phyloP scores from a whole-genome alignment of 2,113 vertebrate species.

The Mixornis gularis region DNA sequence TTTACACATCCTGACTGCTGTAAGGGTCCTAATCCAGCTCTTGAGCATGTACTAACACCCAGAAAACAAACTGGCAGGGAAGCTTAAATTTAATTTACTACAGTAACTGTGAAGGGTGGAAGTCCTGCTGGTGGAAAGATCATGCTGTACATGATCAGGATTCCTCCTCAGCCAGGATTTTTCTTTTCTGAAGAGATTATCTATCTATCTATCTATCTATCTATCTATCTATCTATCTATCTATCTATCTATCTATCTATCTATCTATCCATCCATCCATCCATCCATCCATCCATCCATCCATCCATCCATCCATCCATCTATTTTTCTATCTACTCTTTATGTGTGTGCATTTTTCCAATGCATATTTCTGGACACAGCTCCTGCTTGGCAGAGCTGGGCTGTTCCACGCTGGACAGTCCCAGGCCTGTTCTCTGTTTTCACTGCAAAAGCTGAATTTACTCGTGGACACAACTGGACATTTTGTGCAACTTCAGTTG shows the following conservation, averaged over 20 bases:
- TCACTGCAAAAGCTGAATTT: neutral
- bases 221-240: neutral
- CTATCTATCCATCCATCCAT: neutral
- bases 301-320: neutral
- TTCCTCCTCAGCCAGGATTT: neutral
- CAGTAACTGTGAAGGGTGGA: neutral
- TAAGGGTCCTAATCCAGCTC: neutral
- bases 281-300: neutral
- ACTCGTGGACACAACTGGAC: neutral
- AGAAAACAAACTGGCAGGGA: neutral
- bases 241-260: neutral
- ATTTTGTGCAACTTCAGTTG: neutral
- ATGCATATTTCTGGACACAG: neutral
- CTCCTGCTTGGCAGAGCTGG: neutral
- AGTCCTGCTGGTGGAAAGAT: neutral
- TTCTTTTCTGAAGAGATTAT: neutral
- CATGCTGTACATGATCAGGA: neutral
- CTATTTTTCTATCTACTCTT: neutral
- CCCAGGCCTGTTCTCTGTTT: neutral
- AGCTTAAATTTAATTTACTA: neutral
- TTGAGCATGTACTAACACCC: neutral
- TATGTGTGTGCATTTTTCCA: neutral
- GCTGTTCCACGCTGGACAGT: neutral
- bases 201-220: neutral
- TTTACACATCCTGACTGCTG: neutral